Base-by-base conservation (phyloP, 2,797 vertebrate genomes). In the Glossophaga mutica region DNA sequence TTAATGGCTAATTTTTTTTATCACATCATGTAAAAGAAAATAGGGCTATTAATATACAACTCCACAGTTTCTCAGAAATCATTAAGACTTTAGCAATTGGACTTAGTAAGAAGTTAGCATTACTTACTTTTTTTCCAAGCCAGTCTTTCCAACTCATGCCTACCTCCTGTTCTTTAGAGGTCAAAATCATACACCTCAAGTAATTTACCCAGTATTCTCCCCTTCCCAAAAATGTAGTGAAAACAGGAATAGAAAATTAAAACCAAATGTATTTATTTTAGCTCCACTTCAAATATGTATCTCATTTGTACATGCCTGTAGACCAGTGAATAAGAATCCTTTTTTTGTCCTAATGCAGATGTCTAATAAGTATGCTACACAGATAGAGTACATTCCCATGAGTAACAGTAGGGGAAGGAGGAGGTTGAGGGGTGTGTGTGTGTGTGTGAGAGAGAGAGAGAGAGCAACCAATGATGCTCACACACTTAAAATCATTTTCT, bases 1-100 rank as follows among this genome's bases (percentile, higher is more conserved):
- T 79, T 85, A 86, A 83, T 83, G 32, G 82, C 16, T 95, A 86
- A 78, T 87, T 97, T 94, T 97, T 94, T 95, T n/a, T 91, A 16
- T 74, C 46, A 39, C 26, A 84, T 15, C 67, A 91, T 91, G 37
- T 77, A 94, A 86, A 85, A 83, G 55, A 83, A 32, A 89, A 89
- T 74, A 91, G 21, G 16, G 22, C 46, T 92, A 82, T 74, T 62
- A 83, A 93, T 78, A 57, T 26, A 68, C 34, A 96, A 42, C 32
- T 87, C 71, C 65, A 4, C 32, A 79, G 59, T 94, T 95, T 95
- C 79, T 76, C 18, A 95, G 65, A 91, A 87, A 44, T 74, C 12
- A 74, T 5, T 84, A 55, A 76, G 65, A 32, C 73, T 94, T 92
- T 77, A 94, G 73, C 50, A 89, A 81, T 24, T 91, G n/a, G 55